A percentile compares a stretch with the other conserved stretches of the same genome.
These are phyloP conservation scores for Fabriciana adippe DNA, from an alignment of 2,888 invertebrate genomes.

Conservation along the genomic window DNA sequence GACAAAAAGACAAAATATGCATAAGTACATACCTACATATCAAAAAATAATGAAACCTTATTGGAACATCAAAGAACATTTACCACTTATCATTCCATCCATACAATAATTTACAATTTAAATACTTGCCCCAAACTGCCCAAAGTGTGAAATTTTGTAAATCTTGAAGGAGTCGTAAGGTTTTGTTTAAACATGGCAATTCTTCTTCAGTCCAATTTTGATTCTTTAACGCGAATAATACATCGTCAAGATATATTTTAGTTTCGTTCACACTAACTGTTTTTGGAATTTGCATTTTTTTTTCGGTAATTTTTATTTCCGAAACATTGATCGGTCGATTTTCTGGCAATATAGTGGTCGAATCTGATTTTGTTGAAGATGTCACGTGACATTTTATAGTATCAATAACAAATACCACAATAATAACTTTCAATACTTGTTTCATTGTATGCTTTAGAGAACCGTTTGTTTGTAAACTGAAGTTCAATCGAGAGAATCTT, in stretches of 20 bases:
- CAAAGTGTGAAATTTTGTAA: conserved; percentile 80
- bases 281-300: conserved; percentile 42
- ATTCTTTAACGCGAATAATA: conserved; percentile 60
- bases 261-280: conserved; percentile 45
- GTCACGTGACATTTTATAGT: conserved; percentile 19
- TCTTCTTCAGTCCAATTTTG: conserved; percentile 67
- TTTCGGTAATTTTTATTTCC: conserved; percentile 38
- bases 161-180: conserved; percentile 57
- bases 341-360: conserved; percentile 28
- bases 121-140: conserved; percentile 81
- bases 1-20: too few species aligned
- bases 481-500: conserved; percentile 43
- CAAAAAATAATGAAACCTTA: too few species aligned
- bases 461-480: conserved; percentile 49
- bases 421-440: conserved; percentile 31
- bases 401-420: conserved; percentile 15
- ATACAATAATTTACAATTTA: neutral
- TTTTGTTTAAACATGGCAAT: conserved; percentile 61
- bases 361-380: conserved; percentile 30
- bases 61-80: too few species aligned
- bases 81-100: too few species aligned
- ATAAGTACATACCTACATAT: too few species aligned
- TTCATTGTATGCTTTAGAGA: conserved; percentile 50
- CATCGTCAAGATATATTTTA: conserved; percentile 68
- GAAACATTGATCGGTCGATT: conserved; percentile 24